Percentiles rank a stretch among this genome's conserved stretches.
Conservation (phyloP, 2,797 vertebrate species). For the Cichlasoma orientale region DNA sequence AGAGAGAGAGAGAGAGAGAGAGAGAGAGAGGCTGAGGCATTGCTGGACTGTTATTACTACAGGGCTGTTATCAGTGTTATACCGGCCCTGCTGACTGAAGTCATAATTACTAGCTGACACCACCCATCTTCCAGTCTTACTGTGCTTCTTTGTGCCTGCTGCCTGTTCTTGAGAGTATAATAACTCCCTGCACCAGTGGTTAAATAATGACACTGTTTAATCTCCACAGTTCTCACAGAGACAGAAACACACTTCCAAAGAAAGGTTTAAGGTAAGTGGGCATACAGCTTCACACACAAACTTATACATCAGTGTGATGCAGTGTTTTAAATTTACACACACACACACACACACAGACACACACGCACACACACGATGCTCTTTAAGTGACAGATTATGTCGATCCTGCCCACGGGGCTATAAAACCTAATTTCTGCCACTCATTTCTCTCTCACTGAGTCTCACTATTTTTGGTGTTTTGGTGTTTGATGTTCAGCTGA, state of each 20-base stretch:
- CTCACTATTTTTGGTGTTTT: background rate
- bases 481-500: background rate
- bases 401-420: conserved; percentile 14
- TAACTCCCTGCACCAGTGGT: conserved; percentile 46
- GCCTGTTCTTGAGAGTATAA: conserved; percentile 56
- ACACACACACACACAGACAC: background rate
- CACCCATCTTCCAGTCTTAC: conserved; percentile 48
- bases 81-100: conserved; percentile 47
- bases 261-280: conserved; percentile 90
- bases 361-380: background rate
- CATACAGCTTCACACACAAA: background rate
- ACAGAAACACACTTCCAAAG: conserved; percentile 95
- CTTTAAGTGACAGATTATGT: conserved; percentile 20
- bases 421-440: conserved; percentile 8
- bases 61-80: conserved; percentile 62
- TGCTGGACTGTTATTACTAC: conserved; percentile 55
- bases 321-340: background rate
- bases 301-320: background rate
- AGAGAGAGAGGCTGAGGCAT: background rate
- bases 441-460: background rate
- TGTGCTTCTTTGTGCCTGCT: conserved; percentile 58
- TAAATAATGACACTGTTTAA: conserved; percentile 65
- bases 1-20: background rate
- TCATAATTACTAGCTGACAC: conserved; percentile 70
- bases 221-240: conserved; percentile 85